Conservation (phyloP, 1,140 invertebrate species). For the Oncopodura yosiiana region DNA sequence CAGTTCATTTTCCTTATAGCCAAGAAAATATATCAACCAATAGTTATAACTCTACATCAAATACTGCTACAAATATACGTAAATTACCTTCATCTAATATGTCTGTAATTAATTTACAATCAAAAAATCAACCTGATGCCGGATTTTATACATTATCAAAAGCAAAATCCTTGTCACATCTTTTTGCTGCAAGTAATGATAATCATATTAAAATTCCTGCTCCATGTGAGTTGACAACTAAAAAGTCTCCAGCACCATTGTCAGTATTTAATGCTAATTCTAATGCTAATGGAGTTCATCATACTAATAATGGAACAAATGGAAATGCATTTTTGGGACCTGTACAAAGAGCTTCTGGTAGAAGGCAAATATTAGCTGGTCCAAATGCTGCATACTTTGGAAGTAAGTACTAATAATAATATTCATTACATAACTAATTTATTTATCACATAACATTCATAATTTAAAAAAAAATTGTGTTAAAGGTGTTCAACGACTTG, state of each 20-base stretch:
- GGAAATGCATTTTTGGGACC: conserved; percentile 23
- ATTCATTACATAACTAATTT: too few species aligned
- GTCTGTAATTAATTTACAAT: too few species aligned
- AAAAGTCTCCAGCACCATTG: conserved; percentile 5
- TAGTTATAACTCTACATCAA: background rate
- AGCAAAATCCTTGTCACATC: conserved; percentile 28
- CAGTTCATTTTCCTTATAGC: conserved; percentile 35
- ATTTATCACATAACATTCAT: too few species aligned
- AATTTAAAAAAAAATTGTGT: too few species aligned
- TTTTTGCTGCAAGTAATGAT: conserved; percentile 11
- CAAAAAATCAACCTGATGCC: background rate
- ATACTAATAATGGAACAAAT: too few species aligned
- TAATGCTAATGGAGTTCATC: conserved; percentile 19
- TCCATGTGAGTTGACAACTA: background rate
- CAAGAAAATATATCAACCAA: conserved; percentile 16
- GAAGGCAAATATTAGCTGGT: conserved; percentile 47
- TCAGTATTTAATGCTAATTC: too few species aligned
- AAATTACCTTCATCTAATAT: too few species aligned
- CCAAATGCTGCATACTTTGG: conserved; percentile 77
- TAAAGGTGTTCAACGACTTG: too few species aligned
- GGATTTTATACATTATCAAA: conserved; percentile 35
- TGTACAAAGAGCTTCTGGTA: conserved; percentile 3
- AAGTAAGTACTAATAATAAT: too few species aligned
- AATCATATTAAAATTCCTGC: background rate
- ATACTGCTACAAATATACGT: conserved; percentile 1